Evolutionary conservation across 2,113 vertebrate species (phyloP), one percentile per base, ranked within the genome.

Genomic region (Patagioenas fasciata): DNA sequence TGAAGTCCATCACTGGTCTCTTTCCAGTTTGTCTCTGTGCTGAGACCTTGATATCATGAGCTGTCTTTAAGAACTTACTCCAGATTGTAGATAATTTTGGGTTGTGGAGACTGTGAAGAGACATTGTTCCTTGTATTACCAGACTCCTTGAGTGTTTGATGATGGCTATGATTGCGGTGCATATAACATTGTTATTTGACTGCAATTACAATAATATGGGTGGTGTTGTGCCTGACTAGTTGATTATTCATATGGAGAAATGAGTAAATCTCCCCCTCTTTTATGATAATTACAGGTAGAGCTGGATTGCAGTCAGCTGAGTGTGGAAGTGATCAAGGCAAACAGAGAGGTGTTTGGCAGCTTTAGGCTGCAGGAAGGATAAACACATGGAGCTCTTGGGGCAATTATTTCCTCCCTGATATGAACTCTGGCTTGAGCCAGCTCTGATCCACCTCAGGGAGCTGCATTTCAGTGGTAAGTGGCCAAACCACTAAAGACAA

Each of bases 201-300:
- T 79, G 65, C 72, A 74, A 73, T 93, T 89, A 65, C 69, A 89
- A 60, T 94, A 70, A 51, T 86, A 75, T 88, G 93, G 81, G 69
- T 64, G 73, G 74, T 89, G 84, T 89, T 96, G 80, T 75, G 88
- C 73, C 91, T 95, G 93, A 88, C 73, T 91, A 85, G 78, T 75
- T 85, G 84, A 95, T 93, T 90, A 95, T 96, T 96, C 89, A 91
- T 87, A 80, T 91, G 80, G 54, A 89, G 38, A 42, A 92, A 50
- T 67, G 85, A 82, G 57, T 84, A 92, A 74, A 96, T 91, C 69
- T 93, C 54, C 36, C 53, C 8, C 24, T 80, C 34, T 81, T 82
- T 94, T 92, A 50, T 10, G 19, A 67, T 85, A 92, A 96, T 94
- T 92, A 89, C 60, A 28, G 38, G 42, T 79, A 25, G 58, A 75